These are phyloP conservation scores for Pogonognathellus flavescens DNA, from an alignment of 1,140 invertebrate genomes.

Conservation along the genomic window DNA sequence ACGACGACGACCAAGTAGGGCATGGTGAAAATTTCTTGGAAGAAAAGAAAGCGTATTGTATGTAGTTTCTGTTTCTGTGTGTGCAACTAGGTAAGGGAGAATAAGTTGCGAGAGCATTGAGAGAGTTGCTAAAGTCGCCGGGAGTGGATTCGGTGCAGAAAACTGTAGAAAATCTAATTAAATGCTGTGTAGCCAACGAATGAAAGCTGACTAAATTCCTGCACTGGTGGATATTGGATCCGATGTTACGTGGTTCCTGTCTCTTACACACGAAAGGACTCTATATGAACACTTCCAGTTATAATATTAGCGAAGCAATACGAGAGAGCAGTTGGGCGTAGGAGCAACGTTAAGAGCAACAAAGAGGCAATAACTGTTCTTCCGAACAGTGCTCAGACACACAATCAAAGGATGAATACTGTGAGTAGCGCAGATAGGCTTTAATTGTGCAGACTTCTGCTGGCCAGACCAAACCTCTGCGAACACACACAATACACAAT, in stretches of 20 bases:
- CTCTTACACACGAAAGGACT: neutral
- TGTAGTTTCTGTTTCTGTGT: neutral
- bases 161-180: conserved; percentile 1
- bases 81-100: neutral
- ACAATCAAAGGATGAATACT: neutral
- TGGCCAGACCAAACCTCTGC: no score
- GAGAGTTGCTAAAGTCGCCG: neutral
- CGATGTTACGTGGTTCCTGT: neutral
- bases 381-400: neutral
- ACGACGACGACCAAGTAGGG: no score
- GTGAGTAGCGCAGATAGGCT: no score
- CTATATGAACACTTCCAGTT: neutral
- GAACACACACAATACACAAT: no score
- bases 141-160: neutral
- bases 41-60: no score
- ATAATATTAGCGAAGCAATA: neutral
- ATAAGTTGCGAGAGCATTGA: neutral
- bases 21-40: no score
- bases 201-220: neutral
- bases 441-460: no score
- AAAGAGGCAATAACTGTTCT: neutral
- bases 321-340: neutral
- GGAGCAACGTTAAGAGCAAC: neutral
- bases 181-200: neutral
- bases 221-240: neutral